Evolutionary conservation across 2,888 invertebrate species (phyloP).

Genomic region (Drosophila imparisetae): DNA sequence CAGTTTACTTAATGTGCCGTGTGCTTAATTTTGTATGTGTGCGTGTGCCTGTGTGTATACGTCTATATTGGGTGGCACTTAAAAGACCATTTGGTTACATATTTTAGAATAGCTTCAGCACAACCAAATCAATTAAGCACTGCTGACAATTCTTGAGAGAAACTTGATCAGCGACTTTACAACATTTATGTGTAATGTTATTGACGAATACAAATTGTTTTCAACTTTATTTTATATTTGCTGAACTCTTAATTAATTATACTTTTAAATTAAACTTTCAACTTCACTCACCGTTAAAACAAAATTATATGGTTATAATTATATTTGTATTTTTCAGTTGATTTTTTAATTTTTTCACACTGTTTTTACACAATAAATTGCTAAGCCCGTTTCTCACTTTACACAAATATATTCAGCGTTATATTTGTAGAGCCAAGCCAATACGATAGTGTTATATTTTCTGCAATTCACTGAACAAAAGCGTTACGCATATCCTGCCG

Average conservation of each 20-base stretch:
- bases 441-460: slow-evolving; percentile 13
- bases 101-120: slow-evolving; percentile 7
- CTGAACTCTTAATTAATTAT: neutral
- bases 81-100: slow-evolving; percentile 13
- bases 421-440: neutral
- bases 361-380: slow-evolving; percentile 9
- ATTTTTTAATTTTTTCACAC: slow-evolving; percentile 1
- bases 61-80: slow-evolving; percentile 18
- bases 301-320: slow-evolving; percentile 1
- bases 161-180: neutral
- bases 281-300: slow-evolving; percentile 40
- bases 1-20: slow-evolving; percentile 21
- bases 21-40: slow-evolving; percentile 9
- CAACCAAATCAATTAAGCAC: slow-evolving; percentile 33
- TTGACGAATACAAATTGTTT: neutral
- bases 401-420: neutral
- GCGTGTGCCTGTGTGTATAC: neutral
- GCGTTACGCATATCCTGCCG: slow-evolving; percentile 53
- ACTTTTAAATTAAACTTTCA: neutral
- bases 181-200: neutral
- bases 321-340: neutral
- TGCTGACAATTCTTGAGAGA: neutral
- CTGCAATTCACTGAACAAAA: slow-evolving; percentile 28
- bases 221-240: neutral
- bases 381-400: slow-evolving; percentile 11